Evolutionary conservation across 2,113 vertebrate genomes (phyloP).

Genomic region (Chloroceryle aenea): DNA sequence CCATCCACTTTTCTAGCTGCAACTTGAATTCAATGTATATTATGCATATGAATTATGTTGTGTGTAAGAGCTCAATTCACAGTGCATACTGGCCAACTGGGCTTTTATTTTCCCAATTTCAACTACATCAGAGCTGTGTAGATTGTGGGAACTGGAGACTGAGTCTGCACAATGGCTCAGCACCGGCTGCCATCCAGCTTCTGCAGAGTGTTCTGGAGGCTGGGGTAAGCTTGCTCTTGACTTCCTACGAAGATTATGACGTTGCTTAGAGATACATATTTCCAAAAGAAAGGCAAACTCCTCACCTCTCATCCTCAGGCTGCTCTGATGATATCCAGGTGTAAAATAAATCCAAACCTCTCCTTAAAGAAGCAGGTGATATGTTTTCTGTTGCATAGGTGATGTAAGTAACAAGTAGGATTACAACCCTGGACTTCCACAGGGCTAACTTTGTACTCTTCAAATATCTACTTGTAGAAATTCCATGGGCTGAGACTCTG

Average conservation of each 20-base stretch:
- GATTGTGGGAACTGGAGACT: background rate
- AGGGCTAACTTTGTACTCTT: too few species aligned
- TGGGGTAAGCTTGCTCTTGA: background rate
- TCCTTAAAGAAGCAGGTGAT: background rate
- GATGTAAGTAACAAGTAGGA: background rate
- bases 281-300: background rate
- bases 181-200: background rate
- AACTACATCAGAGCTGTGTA: background rate
- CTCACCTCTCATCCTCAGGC: background rate
- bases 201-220: background rate
- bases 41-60: background rate
- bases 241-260: background rate
- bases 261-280: background rate
- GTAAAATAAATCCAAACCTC: background rate
- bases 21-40: background rate
- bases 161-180: accelerated
- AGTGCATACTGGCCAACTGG: background rate
- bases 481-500: too few species aligned
- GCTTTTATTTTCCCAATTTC: background rate
- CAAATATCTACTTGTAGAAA: too few species aligned
- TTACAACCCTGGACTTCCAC: too few species aligned
- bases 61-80: background rate
- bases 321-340: background rate
- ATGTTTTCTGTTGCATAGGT: background rate
- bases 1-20: background rate